Base-by-base conservation (phyloP, 2,113 vertebrate genomes). In the Coregonus clupeaformis region DNA sequence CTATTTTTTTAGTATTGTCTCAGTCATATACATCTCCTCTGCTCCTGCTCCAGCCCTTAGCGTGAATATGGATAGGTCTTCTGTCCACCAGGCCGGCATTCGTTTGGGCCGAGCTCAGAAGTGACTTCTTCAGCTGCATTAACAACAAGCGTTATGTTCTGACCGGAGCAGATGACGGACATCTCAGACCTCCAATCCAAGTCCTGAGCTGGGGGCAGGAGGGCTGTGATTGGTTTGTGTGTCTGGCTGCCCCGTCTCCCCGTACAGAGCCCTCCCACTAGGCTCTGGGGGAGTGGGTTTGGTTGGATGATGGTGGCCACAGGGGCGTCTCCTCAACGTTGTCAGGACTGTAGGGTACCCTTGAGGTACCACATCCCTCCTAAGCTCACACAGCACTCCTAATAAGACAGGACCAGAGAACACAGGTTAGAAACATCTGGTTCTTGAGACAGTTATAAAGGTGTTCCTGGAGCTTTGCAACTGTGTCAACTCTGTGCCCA, bases 341-440 rank as follows among this genome's bases (percentile, higher is more conserved):
- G 95, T 99, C 97, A 99, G 69, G 97, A 98, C 83, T 94, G 96
- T n/a, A 96, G 91, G 0, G 98, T 99, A 67, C 98, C 98, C 80
- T 97, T 99, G 75, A 99, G 96, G 82, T 98, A 98, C 98, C 98
- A 99, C 96, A 97, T 97, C 1, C 97, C 97, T 0, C 95, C 95
- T 0, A 94, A 88, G 87, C 97, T 97, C 73, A 93, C 93, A 32
- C 98, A 99, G 91, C 98, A 99, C 87, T 99, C 98, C 98, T 99
- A 78, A 1, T 12, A 81, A 69, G 32, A 30, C 80, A 82, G 5
- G 79, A 11, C 59, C 32, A 76, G 24, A 4, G 3, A 18, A 6
- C 70, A 78, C 55, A 69, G 11, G 71, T 42, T 25, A 49, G 32
- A 65, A 42, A 49, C 55, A 20, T 3, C 12, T 1, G 9, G 2